Evolutionary conservation across 1,140 invertebrate species (phyloP).

Genomic region (Macrostomum lignano): DNA sequence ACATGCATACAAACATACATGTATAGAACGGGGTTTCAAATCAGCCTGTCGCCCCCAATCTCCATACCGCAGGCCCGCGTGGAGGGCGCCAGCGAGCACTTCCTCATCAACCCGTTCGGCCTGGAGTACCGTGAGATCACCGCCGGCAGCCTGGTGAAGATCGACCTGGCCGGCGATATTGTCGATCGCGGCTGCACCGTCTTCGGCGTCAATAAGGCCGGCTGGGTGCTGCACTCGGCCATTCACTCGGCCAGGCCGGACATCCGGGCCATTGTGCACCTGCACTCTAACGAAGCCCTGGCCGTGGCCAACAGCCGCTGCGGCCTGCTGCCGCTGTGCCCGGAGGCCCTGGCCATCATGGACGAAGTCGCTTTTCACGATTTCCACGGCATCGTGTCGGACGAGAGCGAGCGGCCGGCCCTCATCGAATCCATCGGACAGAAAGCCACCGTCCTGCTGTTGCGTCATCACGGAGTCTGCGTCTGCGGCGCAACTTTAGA

Average conservation of each 20-base stretch:
- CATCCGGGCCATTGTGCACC: slow-evolving; percentile 71
- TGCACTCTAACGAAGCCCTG: slow-evolving; percentile 59
- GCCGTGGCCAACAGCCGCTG: slow-evolving; percentile 47
- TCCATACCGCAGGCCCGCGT: slow-evolving; percentile 60
- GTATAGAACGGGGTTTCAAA: too few species aligned
- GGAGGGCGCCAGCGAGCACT: slow-evolving; percentile 81
- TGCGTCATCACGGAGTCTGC: slow-evolving; percentile 71
- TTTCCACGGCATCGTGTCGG: slow-evolving; percentile 40
- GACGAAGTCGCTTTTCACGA: slow-evolving; percentile 40
- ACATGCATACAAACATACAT: too few species aligned
- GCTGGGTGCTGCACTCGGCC: slow-evolving; percentile 70
- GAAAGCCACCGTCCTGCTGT: slow-evolving; percentile 62
- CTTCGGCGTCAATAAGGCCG: slow-evolving; percentile 41
- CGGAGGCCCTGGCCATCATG: slow-evolving; percentile 52
- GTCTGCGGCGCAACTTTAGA: slow-evolving; percentile 83
- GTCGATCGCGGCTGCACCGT: slow-evolving; percentile 68
- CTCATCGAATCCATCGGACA: slow-evolving; percentile 70
- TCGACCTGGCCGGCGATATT: slow-evolving; percentile 27
- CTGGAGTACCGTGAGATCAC: slow-evolving; percentile 84
- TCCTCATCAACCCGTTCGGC: slow-evolving; percentile 81
- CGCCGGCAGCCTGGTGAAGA: slow-evolving; percentile 76
- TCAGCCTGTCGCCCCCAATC: too few species aligned
- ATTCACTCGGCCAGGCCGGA: slow-evolving; percentile 86
- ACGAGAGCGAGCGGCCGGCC: slow-evolving; percentile 56
- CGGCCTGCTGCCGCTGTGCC: slow-evolving; percentile 59